phyloP scores from a whole-genome alignment of 2,113 vertebrate genomes.

The Ptyas mucosa region DNA sequence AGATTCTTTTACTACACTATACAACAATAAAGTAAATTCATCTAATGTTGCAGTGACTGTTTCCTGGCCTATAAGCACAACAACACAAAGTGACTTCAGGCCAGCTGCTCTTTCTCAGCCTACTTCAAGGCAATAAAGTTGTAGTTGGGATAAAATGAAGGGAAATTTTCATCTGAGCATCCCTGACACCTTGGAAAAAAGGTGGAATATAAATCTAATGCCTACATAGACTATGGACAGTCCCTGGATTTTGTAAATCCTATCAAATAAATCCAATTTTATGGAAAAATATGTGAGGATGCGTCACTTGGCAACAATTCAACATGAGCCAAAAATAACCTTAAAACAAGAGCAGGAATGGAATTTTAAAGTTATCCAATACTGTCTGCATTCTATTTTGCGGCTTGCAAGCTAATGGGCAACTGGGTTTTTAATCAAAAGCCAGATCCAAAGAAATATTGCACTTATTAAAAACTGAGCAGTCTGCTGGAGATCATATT shows the following conservation, averaged over 20 bases:
- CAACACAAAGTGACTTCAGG: neutral
- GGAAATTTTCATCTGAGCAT: neutral
- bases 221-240: neutral
- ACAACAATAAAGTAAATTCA: neutral
- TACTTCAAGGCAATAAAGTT: neutral
- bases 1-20: neutral
- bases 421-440: constrained; percentile 55
- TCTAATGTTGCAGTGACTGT: neutral
- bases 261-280: neutral
- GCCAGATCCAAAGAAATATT: constrained; percentile 49
- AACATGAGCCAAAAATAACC: neutral
- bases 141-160: neutral
- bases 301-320: neutral
- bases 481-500: constrained; percentile 54
- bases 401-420: neutral
- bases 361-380: neutral
- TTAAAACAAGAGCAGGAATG: neutral
- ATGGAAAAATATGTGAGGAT: neutral
- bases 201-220: neutral
- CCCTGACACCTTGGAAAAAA: neutral
- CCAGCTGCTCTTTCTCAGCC: neutral
- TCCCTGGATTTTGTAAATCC: neutral
- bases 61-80: neutral
- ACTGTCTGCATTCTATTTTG: neutral
- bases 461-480: constrained; percentile 42